Percentiles rank a stretch among this genome's conserved stretches.
phyloP scores from a whole-genome alignment of 2,888 invertebrate genomes.

The Eilema griseolum region DNA sequence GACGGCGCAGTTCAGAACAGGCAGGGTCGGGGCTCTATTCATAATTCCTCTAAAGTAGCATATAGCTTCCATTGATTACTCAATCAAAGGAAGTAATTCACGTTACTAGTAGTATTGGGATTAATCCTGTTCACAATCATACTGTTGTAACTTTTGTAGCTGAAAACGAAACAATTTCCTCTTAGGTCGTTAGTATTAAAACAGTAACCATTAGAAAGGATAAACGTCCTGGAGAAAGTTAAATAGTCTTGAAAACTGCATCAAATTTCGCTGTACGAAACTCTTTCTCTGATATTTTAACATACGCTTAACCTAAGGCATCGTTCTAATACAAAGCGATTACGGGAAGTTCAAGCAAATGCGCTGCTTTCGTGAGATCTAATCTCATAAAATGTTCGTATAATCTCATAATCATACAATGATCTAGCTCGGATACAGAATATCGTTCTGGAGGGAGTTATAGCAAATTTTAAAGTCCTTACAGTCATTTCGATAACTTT shows the following conservation, averaged over 20 bases:
- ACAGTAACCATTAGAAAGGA: too few species aligned
- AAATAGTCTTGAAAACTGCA: neutral
- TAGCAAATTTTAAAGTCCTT: neutral
- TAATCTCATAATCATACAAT: neutral
- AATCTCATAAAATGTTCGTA: neutral
- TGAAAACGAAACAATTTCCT: too few species aligned
- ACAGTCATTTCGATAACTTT: too few species aligned
- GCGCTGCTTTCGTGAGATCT: neutral
- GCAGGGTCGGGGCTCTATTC: neutral
- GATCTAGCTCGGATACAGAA: neutral
- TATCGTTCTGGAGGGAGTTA: neutral
- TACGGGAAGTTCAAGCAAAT: neutral
- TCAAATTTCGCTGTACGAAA: neutral
- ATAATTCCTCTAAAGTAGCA: too few species aligned
- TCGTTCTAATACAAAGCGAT: constrained; percentile 3
- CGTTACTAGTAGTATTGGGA: too few species aligned
- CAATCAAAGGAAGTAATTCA: too few species aligned
- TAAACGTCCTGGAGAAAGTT: neutral
- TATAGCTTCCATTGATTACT: too few species aligned
- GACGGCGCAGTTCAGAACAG: neutral
- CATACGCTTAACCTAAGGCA: neutral
- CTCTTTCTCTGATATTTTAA: neutral
- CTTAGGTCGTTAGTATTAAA: too few species aligned
- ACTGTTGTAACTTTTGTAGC: neutral
- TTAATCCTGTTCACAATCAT: neutral